Evolutionary conservation across 2,888 invertebrate genomes (phyloP), one percentile per base, ranked within the genome.

Genomic region (Drosophila planitibia): DNA sequence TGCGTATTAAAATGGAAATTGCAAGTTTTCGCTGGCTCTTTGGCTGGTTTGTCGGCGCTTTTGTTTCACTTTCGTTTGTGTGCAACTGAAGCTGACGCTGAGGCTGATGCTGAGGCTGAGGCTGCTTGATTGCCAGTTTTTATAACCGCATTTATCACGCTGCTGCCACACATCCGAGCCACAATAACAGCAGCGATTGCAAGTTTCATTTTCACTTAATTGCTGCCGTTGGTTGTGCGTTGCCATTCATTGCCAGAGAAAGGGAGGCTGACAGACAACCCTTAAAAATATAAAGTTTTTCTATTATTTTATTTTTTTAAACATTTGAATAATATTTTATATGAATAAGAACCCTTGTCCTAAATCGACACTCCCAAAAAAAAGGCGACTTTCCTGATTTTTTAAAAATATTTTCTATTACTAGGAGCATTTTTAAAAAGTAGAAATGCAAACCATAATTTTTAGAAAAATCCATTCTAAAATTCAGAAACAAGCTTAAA

Each of bases 11-110:
- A 87, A 87, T 87, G 90, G 87, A 90, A 87, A 87, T 90, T 87
- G 87, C 87, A 88, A 87, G 79, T 87, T 85, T 89, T 84, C 69
- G 79, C 74, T 60, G 65, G 25, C 9, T 53, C 35, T 64, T 57
- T 71, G 35, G 44, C 33, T 67, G 22, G 59, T 39, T 74, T 72
- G 73, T 80, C 77, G 89, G 79, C 82, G 69, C 78, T 85, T 82
- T 85, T 82, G 82, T 85, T 86, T 89, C 91, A 91, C 91, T 91
- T 91, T 91, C 91, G 81, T 89, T 91, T 89, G 75, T 55, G 55
- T 25, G 47, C 47, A 47, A 7, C 16, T 47, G 47, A 47, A 25
- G 47, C 47, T n/a, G 10, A 35, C 14, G 35, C 35, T 32, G 32
- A 3, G 10, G 32, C 10, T 16, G 12, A 39, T 9, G 39, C 39